Conservation (phyloP, 2,888 invertebrate genomes). For the Trichogramma dendrolimi region DNA sequence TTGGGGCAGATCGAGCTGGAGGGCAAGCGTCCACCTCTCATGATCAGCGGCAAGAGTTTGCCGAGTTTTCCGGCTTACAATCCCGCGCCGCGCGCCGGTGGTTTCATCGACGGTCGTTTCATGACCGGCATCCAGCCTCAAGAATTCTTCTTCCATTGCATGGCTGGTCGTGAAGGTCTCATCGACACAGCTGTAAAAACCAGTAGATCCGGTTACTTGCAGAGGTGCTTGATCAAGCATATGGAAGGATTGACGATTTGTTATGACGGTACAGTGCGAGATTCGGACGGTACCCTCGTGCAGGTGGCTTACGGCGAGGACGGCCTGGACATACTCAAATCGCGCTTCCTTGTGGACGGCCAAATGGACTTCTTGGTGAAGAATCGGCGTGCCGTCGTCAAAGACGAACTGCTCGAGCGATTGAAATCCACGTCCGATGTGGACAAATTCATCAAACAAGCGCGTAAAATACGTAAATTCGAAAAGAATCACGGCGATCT, state of each 20-base stretch:
- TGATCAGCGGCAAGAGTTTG: conserved; percentile 87
- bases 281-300: conserved; percentile 87
- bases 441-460: conserved; percentile 56
- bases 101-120: conserved; percentile 93
- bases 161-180: conserved; percentile 98
- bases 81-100: conserved; percentile 85
- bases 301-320: conserved; percentile 91
- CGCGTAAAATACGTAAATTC: conserved; percentile 63
- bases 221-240: conserved; percentile 87
- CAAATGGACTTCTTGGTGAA: conserved; percentile 78
- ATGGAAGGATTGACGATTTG: conserved; percentile 89
- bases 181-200: conserved; percentile 99
- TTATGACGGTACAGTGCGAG: conserved; percentile 94
- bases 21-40: conserved; percentile 91
- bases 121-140: conserved; percentile 98
- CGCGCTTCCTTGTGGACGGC: conserved; percentile 74
- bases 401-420: conserved; percentile 57
- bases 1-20: conserved; percentile 98
- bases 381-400: conserved; percentile 67
- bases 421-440: conserved; percentile 59
- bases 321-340: conserved; percentile 83
- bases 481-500: conserved; percentile 56
- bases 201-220: conserved; percentile 92
- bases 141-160: conserved; percentile 99
- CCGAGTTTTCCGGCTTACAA: conserved; percentile 91